Evolutionary conservation across 2,888 invertebrate species (phyloP), one percentile per base, ranked within the genome.

Genomic region (Campopleginae sp.): DNA sequence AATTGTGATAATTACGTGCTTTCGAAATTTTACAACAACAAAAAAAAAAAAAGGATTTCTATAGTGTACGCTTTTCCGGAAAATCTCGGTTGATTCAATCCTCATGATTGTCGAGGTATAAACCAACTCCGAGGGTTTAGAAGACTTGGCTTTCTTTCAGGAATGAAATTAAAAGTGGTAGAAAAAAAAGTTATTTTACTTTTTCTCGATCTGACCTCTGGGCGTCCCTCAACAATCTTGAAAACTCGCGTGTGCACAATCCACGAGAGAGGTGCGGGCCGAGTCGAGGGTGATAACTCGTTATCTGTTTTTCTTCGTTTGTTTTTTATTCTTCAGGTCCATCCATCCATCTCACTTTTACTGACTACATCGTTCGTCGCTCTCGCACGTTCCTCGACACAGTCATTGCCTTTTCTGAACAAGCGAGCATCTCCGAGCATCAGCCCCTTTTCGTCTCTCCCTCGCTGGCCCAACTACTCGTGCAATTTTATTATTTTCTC

Each of bases 191-290:
- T 78, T 70, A 58, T 82, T 75, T 75, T 70, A 23, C 51, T 54
- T 44, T 70, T 66, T 38, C 33, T 19, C 51, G 74, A 19, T 42
- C 51, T 51, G 70, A 58, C 51, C 70, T 78, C 63, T 38, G 71
- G 76, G 65, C 44, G 77, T 77, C 72, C 71, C 86, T 76, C 84
- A 81, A 58, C 86, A 86, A 82, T 86, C 84, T 84, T 81, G 71
- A 81, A 63, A 70, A 81, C 77, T 75, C 78, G 81, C 81, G 78
- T 79, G 81, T 81, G 70, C 44, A 74, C 66, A 72, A 46, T 33
- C 80, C 75, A 70, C 70, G 54, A 70, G 78, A 78, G 51, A 51
- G 68, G 38, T 68, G 38, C 58, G 58, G 58, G 46, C 72, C 66
- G 54, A 44, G 74, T 54, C 70, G 77, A 63, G 83, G 63, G 81